These are phyloP conservation scores for Lasiurus cinereus DNA, from an alignment of 2,113 vertebrate genomes.

Conservation along the genomic window DNA sequence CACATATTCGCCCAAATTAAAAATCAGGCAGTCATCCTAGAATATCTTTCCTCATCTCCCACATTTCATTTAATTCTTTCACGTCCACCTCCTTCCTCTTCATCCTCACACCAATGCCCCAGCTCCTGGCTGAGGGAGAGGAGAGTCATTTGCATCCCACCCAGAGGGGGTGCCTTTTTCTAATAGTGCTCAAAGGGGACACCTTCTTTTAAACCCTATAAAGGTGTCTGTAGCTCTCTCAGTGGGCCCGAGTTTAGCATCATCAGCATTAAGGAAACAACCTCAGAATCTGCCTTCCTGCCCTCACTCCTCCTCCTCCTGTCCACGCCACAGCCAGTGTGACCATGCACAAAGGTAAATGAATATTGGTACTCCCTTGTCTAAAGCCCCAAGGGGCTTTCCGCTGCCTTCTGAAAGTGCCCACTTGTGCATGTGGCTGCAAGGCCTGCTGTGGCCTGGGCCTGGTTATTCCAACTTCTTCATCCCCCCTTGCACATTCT, in stretches of 20 bases:
- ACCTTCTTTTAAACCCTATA: background rate
- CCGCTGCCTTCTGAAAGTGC: background rate
- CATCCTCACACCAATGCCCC: background rate
- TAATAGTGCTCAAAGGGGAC: background rate
- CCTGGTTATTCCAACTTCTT: background rate
- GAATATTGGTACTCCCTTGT: background rate
- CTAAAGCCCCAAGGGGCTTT: background rate
- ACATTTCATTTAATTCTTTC: background rate
- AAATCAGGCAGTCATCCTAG: background rate
- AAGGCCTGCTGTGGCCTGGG: background rate
- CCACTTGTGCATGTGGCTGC: background rate
- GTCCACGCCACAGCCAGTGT: background rate
- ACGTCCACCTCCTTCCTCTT: fast-evolving
- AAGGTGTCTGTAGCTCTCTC: background rate
- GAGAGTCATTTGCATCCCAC: background rate
- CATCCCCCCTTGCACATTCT: background rate
- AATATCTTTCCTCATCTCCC: background rate
- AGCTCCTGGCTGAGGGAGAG: background rate
- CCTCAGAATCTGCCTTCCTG: background rate
- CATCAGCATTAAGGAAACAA: background rate
- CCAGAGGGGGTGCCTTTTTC: background rate
- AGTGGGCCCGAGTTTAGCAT: background rate
- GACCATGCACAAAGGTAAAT: background rate
- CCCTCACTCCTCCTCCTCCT: background rate
- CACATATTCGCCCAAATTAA: background rate